phyloP scores from a whole-genome alignment of 1,140 invertebrate genomes.

The Bombyx mori region DNA sequence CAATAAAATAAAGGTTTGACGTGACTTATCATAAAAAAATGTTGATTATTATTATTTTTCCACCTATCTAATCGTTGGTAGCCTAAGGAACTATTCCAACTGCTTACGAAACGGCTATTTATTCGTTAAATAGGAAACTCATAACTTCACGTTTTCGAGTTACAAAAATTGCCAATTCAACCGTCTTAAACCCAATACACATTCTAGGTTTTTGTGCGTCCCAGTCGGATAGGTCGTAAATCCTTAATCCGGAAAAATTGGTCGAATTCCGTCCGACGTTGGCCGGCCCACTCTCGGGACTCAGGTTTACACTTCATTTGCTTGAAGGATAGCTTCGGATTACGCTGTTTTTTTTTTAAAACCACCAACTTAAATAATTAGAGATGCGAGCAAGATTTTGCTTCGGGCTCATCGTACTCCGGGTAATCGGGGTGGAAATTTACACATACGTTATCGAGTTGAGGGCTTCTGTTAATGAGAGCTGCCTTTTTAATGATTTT shows the following conservation, averaged over 20 bases:
- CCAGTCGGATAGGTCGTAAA: slow-evolving; percentile 19
- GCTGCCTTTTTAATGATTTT: too few species aligned
- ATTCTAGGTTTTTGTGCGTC: slow-evolving; percentile 18
- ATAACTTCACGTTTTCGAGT: background rate
- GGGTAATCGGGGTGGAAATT: background rate
- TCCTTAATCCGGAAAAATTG: slow-evolving; percentile 31
- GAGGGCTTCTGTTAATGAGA: too few species aligned
- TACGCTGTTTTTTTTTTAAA: slow-evolving; percentile 1
- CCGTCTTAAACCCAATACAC: slow-evolving; percentile 9
- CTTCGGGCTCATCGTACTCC: background rate
- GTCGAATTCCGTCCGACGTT: slow-evolving; percentile 8
- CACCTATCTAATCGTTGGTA: background rate
- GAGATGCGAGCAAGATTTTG: background rate
- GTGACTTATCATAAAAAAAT: too few species aligned
- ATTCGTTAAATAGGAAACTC: too few species aligned
- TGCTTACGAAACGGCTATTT: too few species aligned
- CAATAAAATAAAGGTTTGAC: too few species aligned
- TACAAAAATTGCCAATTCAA: slow-evolving; percentile 9
- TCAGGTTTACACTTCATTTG: slow-evolving; percentile 27
- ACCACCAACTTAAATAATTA: background rate
- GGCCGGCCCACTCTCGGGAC: slow-evolving; percentile 2
- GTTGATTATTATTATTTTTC: background rate
- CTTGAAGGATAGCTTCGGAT: slow-evolving; percentile 20
- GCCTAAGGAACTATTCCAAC: too few species aligned
- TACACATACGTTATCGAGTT: background rate